phyloP scores from a whole-genome alignment of 2,888 invertebrate genomes.

The Tupiocoris notatus region DNA sequence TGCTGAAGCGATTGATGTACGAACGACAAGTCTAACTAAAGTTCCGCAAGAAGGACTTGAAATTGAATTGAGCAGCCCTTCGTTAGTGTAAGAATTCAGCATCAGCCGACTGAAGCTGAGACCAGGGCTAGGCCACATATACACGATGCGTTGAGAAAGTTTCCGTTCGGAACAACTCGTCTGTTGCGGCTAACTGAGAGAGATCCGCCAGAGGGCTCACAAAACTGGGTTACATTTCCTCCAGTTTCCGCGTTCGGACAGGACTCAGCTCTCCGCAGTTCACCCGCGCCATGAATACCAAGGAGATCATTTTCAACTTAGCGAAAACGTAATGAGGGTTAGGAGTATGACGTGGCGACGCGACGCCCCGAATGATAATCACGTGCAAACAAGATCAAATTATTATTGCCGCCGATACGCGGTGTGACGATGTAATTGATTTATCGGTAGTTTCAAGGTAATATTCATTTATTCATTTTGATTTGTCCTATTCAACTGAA shows the following conservation, averaged over 20 bases:
- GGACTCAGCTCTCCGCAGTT: too few relatives aligned
- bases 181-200: conserved; percentile 1
- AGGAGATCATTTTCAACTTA: conserved; percentile 24
- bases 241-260: not conserved
- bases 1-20: too few relatives aligned
- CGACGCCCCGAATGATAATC: conserved; percentile 17
- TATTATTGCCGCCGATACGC: too few relatives aligned
- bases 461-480: too few relatives aligned
- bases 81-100: not conserved
- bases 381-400: too few relatives aligned
- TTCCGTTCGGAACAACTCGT: conserved; percentile 9
- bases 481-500: too few relatives aligned
- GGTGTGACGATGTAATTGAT: too few relatives aligned
- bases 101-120: too few relatives aligned
- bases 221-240: conserved; percentile 32
- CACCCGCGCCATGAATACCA: conserved; percentile 22
- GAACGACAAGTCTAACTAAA: too few relatives aligned
- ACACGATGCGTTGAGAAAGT: not conserved
- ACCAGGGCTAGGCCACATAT: not conserved
- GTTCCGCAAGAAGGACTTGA: too few relatives aligned
- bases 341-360: not conserved
- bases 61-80: not conserved
- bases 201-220: not conserved
- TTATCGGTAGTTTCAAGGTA: too few relatives aligned
- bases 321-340: conserved; percentile 28